A percentile compares a stretch with the other conserved stretches of the same genome.
phyloP scores from a whole-genome alignment of 1,140 invertebrate species.

The Sycobia sp. region DNA sequence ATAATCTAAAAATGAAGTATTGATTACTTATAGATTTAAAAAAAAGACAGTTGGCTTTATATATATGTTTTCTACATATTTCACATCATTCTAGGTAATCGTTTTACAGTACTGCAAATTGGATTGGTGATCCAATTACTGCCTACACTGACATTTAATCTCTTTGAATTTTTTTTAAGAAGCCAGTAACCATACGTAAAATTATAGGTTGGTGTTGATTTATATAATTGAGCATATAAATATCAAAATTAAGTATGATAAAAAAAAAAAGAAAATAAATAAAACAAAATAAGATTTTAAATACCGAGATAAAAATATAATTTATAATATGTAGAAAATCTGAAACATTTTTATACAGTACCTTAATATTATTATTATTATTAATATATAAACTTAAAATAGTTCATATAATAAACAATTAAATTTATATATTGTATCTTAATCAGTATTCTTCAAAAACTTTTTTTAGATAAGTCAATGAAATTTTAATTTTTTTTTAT shows the following conservation, averaged over 20 bases:
- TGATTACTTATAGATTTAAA: no score
- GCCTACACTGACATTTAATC: constrained; percentile 6
- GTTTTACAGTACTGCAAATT: constrained; percentile 46
- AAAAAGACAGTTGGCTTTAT: background rate
- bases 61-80: constrained; percentile 13
- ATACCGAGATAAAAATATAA: background rate
- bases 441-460: no score
- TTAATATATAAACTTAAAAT: no score
- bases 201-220: constrained; percentile 14
- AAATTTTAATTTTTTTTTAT: no score
- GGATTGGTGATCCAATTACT: constrained; percentile 47
- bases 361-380: no score
- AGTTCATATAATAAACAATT: no score
- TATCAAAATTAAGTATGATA: background rate
- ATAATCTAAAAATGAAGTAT: no score
- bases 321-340: background rate
- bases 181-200: constrained; percentile 17
- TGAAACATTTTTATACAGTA: no score
- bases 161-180: constrained; percentile 18
- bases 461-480: no score
- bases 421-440: no score
- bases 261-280: background rate
- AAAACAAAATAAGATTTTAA: background rate
- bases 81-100: constrained; percentile 30
- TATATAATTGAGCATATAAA: constrained; percentile 14